Conservation (phyloP, 2,797 vertebrate genomes). For the Halcyon smyrnensis region DNA sequence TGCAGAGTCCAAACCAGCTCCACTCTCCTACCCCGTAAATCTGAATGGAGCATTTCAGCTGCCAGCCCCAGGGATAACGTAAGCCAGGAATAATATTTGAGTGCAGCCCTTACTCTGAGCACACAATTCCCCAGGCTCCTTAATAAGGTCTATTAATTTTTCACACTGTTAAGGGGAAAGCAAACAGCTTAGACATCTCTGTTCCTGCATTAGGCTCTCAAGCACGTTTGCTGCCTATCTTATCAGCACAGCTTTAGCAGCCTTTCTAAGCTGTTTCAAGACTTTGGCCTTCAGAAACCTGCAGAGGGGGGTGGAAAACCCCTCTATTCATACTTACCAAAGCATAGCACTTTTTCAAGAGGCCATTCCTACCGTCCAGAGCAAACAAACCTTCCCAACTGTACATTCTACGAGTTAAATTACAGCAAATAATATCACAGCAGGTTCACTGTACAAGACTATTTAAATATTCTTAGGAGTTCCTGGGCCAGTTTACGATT, state of each 20-base stretch:
- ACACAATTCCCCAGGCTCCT: not conserved
- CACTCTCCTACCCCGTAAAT: not conserved
- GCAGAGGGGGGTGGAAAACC: slow-evolving; percentile 9
- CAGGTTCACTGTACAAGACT: not conserved
- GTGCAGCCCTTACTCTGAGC: not conserved
- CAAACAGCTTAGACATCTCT: slow-evolving; percentile 54
- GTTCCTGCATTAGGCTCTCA: slow-evolving; percentile 7
- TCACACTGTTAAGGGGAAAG: slow-evolving; percentile 33
- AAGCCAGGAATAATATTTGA: not conserved
- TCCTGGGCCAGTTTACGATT: not conserved
- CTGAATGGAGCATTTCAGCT: not conserved
- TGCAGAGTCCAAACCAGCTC: not conserved
- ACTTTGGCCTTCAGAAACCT: slow-evolving; percentile 55
- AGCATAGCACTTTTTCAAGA: slow-evolving; percentile 16
- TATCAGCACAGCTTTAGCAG: slow-evolving; percentile 50
- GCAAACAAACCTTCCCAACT: slow-evolving; percentile 37
- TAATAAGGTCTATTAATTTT: slow-evolving; percentile 24
- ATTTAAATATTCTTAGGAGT: not conserved
- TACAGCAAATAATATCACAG: not conserved
- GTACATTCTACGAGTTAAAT: not conserved
- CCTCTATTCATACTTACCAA: slow-evolving; percentile 2
- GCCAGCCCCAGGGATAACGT: not conserved
- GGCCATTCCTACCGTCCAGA: slow-evolving; percentile 50
- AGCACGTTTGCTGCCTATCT: slow-evolving; percentile 28
- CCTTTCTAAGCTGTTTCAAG: slow-evolving; percentile 32